Conservation (phyloP, 2,797 vertebrate genomes). For the Xenopus petersii region DNA sequence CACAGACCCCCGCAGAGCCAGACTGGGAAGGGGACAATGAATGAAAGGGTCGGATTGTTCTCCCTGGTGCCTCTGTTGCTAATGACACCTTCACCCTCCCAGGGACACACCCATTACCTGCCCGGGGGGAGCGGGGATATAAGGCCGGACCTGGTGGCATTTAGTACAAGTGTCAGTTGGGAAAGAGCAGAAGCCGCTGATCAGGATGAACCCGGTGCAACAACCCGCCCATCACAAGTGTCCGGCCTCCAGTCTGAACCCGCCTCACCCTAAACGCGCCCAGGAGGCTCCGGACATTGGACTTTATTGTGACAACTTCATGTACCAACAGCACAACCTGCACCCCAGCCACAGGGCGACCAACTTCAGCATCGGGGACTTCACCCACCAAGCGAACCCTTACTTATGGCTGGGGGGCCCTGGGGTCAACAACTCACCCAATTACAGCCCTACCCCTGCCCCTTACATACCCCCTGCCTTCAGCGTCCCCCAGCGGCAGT, state of each 20-base stretch:
- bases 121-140: slow-evolving; percentile 29
- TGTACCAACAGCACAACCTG: slow-evolving; percentile 67
- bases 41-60: slow-evolving; percentile 14
- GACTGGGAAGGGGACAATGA: slow-evolving; percentile 20
- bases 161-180: not conserved
- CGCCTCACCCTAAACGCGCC: slow-evolving; percentile 66
- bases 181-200: not conserved
- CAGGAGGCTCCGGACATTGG: slow-evolving; percentile 82
- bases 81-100: not conserved
- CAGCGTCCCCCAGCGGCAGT: slow-evolving; percentile 64
- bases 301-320: slow-evolving; percentile 85
- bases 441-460: slow-evolving; percentile 73
- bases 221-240: slow-evolving; percentile 64
- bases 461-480: slow-evolving; percentile 73
- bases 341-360: slow-evolving; percentile 64
- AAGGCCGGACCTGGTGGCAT: not conserved
- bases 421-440: slow-evolving; percentile 72
- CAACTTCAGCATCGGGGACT: slow-evolving; percentile 81
- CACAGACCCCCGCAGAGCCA: slow-evolving; percentile 5
- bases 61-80: slow-evolving; percentile 22
- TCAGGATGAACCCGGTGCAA: slow-evolving; percentile 73
- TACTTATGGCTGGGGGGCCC: slow-evolving; percentile 87
- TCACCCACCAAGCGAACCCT: slow-evolving; percentile 74
- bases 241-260: slow-evolving; percentile 68
- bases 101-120: not conserved